phyloP scores from a whole-genome alignment of 1,140 invertebrate species.

The Melipona quadrifasciata region DNA sequence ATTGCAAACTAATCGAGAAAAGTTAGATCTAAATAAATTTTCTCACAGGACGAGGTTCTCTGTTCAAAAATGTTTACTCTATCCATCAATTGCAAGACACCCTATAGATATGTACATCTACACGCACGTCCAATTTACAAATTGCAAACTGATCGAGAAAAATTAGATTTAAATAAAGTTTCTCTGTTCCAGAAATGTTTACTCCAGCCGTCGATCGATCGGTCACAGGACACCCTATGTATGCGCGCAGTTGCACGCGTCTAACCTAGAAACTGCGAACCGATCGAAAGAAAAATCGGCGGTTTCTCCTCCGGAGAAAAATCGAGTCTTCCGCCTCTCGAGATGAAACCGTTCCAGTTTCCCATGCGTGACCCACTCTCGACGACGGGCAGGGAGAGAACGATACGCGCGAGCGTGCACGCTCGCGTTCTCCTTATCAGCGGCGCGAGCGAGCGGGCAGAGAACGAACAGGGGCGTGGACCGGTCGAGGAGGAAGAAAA shows the following conservation, averaged over 20 bases:
- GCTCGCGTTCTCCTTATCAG: constrained; percentile 39
- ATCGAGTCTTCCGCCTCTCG: constrained; percentile 59
- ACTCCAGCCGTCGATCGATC: background rate
- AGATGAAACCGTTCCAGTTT: constrained; percentile 67
- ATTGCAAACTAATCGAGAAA: no score
- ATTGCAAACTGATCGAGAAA: no score
- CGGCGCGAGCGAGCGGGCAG: no score
- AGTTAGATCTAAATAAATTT: no score
- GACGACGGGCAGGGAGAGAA: background rate
- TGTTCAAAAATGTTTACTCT: no score
- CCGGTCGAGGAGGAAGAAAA: constrained; percentile 22
- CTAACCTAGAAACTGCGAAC: constrained; percentile 41
- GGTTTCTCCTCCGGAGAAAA: constrained; percentile 65
- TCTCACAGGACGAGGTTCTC: no score
- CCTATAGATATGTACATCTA: no score
- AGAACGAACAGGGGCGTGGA: constrained; percentile 18
- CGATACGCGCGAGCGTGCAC: background rate
- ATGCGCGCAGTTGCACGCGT: background rate
- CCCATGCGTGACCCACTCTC: constrained; percentile 63
- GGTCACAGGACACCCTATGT: background rate
- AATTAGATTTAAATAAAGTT: no score
- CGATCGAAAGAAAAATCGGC: constrained; percentile 65
- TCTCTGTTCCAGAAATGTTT: no score
- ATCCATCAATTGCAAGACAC: no score
- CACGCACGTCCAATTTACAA: no score